phyloP scores from a whole-genome alignment of 2,888 invertebrate genomes.

The Chrysina gloriosa region DNA sequence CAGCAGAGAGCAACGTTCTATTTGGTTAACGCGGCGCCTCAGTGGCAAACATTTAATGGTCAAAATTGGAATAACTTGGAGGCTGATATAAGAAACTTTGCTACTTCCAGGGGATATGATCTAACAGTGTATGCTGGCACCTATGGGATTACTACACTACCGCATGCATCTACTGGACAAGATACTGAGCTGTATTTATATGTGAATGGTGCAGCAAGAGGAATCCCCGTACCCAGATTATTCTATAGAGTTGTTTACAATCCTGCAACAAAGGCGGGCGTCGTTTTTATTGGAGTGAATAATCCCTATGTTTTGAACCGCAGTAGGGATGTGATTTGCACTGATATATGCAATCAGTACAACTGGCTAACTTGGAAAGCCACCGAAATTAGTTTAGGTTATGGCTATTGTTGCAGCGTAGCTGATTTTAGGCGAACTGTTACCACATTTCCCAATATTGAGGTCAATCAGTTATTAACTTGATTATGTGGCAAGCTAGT shows the following conservation, averaged over 20 bases:
- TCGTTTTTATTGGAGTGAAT: slow-evolving; percentile 73
- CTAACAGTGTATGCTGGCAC: slow-evolving; percentile 71
- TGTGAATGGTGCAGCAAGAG: slow-evolving; percentile 57
- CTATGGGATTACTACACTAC: slow-evolving; percentile 69
- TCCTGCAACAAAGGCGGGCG: slow-evolving; percentile 65
- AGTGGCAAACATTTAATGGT: slow-evolving; percentile 74
- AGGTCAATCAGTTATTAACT: slow-evolving; percentile 56
- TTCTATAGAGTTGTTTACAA: slow-evolving; percentile 73
- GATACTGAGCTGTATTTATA: slow-evolving; percentile 57
- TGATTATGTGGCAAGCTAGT: neutral
- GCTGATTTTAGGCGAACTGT: slow-evolving; percentile 69
- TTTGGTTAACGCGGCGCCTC: slow-evolving; percentile 74
- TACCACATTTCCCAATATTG: slow-evolving; percentile 67
- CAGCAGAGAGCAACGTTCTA: slow-evolving; percentile 72
- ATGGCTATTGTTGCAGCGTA: slow-evolving; percentile 73
- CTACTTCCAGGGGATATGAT: slow-evolving; percentile 57
- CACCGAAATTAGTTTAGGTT: slow-evolving; percentile 67
- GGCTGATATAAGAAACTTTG: slow-evolving; percentile 64
- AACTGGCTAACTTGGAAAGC: slow-evolving; percentile 71
- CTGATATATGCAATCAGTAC: slow-evolving; percentile 68
- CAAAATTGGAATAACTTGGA: slow-evolving; percentile 70
- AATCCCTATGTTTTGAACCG: slow-evolving; percentile 66
- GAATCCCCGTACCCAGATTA: slow-evolving; percentile 68
- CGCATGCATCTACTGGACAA: slow-evolving; percentile 60
- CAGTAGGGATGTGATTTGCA: slow-evolving; percentile 51